Percentiles rank a stretch among this genome's conserved stretches.
Evolutionary conservation across 2,797 vertebrate genomes (phyloP).

Genomic region (Lagorchestes hirsutus): DNA sequence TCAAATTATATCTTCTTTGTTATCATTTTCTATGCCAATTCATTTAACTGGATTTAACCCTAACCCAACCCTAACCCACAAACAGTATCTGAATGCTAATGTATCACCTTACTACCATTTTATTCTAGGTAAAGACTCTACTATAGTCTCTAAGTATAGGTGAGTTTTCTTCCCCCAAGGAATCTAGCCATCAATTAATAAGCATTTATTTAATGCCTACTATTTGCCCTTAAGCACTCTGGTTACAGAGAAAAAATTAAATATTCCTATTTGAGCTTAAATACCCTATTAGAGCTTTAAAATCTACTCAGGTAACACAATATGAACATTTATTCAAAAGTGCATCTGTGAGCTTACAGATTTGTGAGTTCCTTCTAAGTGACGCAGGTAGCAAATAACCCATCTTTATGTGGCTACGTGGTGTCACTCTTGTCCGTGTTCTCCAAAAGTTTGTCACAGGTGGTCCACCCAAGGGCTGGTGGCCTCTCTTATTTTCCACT

Average conservation of each 20-base stretch:
- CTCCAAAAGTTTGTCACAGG: too few species aligned
- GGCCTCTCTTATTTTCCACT: not conserved
- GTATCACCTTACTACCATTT: too few species aligned
- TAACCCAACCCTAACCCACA: too few species aligned
- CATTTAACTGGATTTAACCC: too few species aligned
- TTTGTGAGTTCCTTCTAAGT: not conserved
- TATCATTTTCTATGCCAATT: too few species aligned
- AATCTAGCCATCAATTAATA: too few species aligned
- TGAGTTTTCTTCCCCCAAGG: too few species aligned
- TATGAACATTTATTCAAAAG: not conserved
- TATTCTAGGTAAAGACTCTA: too few species aligned
- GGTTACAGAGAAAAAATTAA: not conserved
- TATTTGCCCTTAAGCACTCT: not conserved
- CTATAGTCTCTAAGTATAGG: too few species aligned
- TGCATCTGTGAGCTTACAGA: not conserved
- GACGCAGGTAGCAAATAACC: not conserved
- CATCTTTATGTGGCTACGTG: not conserved
- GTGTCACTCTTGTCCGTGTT: not conserved
- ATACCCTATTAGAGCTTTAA: not conserved
- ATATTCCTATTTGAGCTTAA: not conserved
- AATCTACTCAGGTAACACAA: not conserved
- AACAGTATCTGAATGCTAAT: too few species aligned
- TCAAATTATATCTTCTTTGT: not conserved
- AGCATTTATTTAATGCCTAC: too few species aligned
- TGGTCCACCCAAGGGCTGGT: not conserved